Base-by-base conservation (phyloP, 1,140 invertebrate genomes). In the Ceratoteleas bidentatus region DNA sequence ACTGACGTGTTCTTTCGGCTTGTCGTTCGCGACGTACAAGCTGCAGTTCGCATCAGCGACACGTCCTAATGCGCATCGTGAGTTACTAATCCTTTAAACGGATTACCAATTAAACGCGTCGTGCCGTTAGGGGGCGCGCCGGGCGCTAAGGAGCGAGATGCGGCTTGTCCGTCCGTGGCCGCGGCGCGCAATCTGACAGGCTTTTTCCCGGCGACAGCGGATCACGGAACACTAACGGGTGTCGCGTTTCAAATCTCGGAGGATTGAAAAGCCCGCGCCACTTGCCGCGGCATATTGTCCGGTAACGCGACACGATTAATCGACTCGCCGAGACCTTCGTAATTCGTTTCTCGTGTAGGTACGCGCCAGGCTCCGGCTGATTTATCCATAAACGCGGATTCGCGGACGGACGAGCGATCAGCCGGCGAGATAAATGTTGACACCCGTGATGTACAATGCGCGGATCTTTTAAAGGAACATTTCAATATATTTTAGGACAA, bases 71-170 rank as follows among this genome's bases (percentile, higher is more conserved):
- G 85, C 86, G 86, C 83, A 85, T 88, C 87, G 85, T 86, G 86
- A 89, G 86, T 88, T 88, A 87, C 88, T 90, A 90, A 91, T 91
- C 90, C 88, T 88, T 91, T 91, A 89, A 91, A 90, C 89, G 88
- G 90, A 90, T 91, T 90, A 90, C 86, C 89, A 90, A 91, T 91
- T 90, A 90, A 91, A 90, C 87, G 84, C 85, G 88, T 88, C 86
- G 85, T 72, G 73, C 80, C 53, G 34, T 62, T 57, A 73, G 32
- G 34, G 57, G 54, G 57, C 66, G 49, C 34, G 62, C 58, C 24
- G 4, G 24, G 50, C 43, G 16, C 57, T 60, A 77, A 80, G 69
- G 36, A 81, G 64, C 43, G 36, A 52, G 33, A 62, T 74, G 82
- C 65, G 82, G 70, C 70, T 33, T 74, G 74, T 70, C 45, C 64